Base-by-base conservation (phyloP, 2,113 vertebrate genomes). In the Pelodiscus sinensis region DNA sequence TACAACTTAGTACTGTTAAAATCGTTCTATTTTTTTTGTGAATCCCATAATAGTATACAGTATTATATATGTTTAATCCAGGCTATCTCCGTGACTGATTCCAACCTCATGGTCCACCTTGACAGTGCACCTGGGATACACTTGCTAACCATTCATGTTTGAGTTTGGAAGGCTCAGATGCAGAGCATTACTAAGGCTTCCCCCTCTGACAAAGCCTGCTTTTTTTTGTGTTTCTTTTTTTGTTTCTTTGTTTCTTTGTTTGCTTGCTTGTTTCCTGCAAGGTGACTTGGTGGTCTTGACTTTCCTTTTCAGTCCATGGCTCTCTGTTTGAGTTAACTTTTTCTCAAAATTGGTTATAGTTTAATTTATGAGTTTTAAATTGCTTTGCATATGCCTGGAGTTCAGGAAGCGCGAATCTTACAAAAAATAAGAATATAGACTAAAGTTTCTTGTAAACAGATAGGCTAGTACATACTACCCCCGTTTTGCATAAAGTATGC, bases 321-420 rank as follows among this genome's bases (percentile, higher is more conserved):
- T 44, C 4, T 4, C 25, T 73, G 2, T 22, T 44, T 2, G 21
- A 13, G 58, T 55, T 10, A 51, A 54, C 11, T 14, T 27, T 10
- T 82, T 82, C n/a, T 7, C 19, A 31, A 68, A 3, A 14, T 21
- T 79, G 11, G 1, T 56, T 35, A 79, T 2, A 50, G 1, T 62
- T 85, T 88, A 1, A 24, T 60, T 88, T 77, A 9, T 78, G 31
- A 62, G 7, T 3, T 12, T 86, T 84, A 88, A 12, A 29, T 12
- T 52, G 2, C 0, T 0, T 21, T 77, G 4, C 68, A 38, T 56
- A 1, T 77, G n/a, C 9, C 12, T 18, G 60, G 11, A 12, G 24
- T 8, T 75, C 82, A 51, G 0, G 79, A 15, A 35, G 79, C 19
- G 13, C 16, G 50, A 0, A 54, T 4, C 21, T 65, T 51, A 18